Percentiles rank a stretch among this genome's conserved stretches.
Evolutionary conservation across 1,140 invertebrate species (phyloP).

Genomic region (Musca vetustissima): DNA sequence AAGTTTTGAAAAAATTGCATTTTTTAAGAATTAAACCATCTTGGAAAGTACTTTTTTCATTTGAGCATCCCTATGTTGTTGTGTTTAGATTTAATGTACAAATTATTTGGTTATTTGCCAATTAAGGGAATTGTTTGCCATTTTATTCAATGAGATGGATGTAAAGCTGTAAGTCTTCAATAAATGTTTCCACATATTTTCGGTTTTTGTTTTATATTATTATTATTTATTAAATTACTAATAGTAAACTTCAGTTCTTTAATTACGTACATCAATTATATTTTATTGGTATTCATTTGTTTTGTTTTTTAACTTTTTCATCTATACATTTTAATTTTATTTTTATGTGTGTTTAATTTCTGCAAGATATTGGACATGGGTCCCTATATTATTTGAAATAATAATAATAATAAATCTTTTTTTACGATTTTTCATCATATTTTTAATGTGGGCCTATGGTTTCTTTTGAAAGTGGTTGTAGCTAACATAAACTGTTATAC

Average conservation of each 20-base stretch:
- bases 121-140: background rate
- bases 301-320: background rate
- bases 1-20: too few relatives aligned
- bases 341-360: too few relatives aligned
- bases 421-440: too few relatives aligned
- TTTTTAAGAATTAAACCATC: background rate
- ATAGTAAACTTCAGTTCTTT: slow-evolving; percentile 21
- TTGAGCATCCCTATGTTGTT: background rate
- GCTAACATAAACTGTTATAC: too few relatives aligned
- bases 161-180: slow-evolving; percentile 14
- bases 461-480: too few relatives aligned
- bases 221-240: slow-evolving; percentile 12
- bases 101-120: background rate
- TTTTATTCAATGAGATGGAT: background rate
- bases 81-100: background rate
- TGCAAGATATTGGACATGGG: too few relatives aligned
- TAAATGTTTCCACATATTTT: background rate
- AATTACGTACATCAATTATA: slow-evolving; percentile 37
- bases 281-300: background rate
- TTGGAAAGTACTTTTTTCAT: background rate
- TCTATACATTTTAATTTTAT: too few relatives aligned
- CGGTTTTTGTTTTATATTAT: background rate
- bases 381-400: too few relatives aligned
- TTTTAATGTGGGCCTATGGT: too few relatives aligned
- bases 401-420: too few relatives aligned